A percentile compares a stretch with the other conserved stretches of the same genome.
These are phyloP conservation scores for Clunio marinus DNA, from an alignment of 2,888 invertebrate species.

Conservation along the genomic window DNA sequence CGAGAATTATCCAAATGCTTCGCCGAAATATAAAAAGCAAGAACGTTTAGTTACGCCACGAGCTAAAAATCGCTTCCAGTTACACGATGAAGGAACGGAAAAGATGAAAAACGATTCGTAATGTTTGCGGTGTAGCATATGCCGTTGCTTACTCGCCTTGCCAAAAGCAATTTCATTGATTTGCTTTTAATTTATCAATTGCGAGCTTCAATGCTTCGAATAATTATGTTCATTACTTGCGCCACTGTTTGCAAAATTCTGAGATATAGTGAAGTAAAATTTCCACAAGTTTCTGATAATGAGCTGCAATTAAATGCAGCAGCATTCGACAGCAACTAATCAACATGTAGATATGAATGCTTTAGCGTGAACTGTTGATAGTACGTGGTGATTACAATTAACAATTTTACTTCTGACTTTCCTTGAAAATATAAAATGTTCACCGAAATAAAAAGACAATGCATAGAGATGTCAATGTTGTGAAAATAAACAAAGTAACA, in stretches of 20 bases:
- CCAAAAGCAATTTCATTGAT: constrained; percentile 24
- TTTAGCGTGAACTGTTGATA: neutral
- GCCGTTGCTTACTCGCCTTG: constrained; percentile 19
- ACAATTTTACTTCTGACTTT: too few relatives aligned
- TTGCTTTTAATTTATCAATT: constrained; percentile 35
- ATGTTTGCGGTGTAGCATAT: constrained; percentile 9
- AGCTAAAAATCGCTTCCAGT: neutral
- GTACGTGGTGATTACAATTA: neutral
- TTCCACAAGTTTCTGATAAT: constrained; percentile 27
- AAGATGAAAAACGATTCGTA: constrained; percentile 10
- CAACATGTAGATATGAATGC: neutral
- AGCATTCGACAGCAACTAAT: neutral
- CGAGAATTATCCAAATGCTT: neutral
- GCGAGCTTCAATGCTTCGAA: neutral
- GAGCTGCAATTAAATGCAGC: constrained; percentile 26
- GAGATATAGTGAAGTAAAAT: neutral
- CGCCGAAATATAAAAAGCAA: neutral
- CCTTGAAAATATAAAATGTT: too few relatives aligned
- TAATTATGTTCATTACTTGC: too few relatives aligned
- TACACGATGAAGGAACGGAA: neutral
- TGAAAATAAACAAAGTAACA: neutral
- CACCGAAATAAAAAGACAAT: too few relatives aligned
- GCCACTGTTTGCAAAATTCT: too few relatives aligned
- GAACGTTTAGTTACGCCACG: constrained; percentile 30
- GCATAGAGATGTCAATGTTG: neutral